Evolutionary conservation across 2,888 invertebrate species (phyloP).

Genomic region (Luperina nickerlii): DNA sequence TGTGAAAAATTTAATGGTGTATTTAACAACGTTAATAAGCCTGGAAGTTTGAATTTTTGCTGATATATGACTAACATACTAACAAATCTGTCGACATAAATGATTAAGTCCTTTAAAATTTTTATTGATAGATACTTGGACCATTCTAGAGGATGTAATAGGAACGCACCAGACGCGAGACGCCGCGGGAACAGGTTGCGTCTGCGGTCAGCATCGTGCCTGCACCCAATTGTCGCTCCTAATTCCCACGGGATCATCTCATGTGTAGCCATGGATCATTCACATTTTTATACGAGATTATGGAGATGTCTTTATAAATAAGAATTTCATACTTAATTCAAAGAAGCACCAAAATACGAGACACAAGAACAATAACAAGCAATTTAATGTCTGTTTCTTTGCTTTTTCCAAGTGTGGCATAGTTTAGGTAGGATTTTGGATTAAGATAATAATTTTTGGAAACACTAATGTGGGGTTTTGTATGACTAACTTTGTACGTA

Average conservation of each 20-base stretch:
- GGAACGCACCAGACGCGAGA: constrained; percentile 11
- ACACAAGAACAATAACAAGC: no score
- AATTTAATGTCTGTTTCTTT: background rate
- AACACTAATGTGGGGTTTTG: background rate
- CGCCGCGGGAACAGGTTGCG: constrained; percentile 45
- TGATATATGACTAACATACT: background rate
- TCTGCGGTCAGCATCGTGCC: constrained; percentile 49
- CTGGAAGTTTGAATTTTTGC: background rate
- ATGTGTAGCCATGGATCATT: constrained; percentile 6
- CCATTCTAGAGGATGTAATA: constrained; percentile 15
- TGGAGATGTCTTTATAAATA: background rate
- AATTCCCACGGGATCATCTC: constrained; percentile 57
- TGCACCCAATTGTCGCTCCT: constrained; percentile 45
- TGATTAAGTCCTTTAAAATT: background rate
- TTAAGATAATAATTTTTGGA: background rate
- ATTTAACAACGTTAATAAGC: background rate
- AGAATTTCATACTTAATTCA: background rate
- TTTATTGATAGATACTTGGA: background rate
- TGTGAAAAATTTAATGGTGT: background rate
- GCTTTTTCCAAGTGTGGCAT: background rate
- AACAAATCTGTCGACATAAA: background rate
- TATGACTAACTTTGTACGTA: background rate
- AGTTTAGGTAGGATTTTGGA: background rate
- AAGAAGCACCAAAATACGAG: background rate
- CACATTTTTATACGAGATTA: constrained; percentile 1